Evolutionary conservation across 1,140 invertebrate genomes (phyloP), one percentile per base, ranked within the genome.

Genomic region (Orchesella cincta): DNA sequence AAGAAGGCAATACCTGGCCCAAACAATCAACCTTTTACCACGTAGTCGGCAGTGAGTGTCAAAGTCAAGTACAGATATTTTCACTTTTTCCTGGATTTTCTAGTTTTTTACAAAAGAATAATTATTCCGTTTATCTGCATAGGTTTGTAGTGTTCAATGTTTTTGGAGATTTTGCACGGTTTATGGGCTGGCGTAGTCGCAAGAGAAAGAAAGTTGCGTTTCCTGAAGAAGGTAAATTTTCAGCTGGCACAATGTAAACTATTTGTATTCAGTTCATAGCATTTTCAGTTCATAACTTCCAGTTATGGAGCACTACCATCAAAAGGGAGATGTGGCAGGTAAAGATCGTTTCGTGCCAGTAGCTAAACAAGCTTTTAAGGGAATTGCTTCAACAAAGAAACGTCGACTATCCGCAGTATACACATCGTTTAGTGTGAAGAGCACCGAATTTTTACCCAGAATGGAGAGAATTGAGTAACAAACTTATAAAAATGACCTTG

Each of bases 81-180:
- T n/a, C n/a, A n/a, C n/a, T n/a, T n/a, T n/a, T n/a, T n/a, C n/a
- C n/a, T n/a, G n/a, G n/a, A n/a, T n/a, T n/a, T n/a, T n/a, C n/a
- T n/a, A n/a, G n/a, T n/a, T n/a, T n/a, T n/a, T n/a, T n/a, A n/a
- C n/a, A n/a, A n/a, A n/a, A n/a, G n/a, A n/a, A n/a, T n/a, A n/a
- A n/a, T n/a, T n/a, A n/a, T n/a, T n/a, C 39, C 39, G 5, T 46
- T 12, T 57, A 57, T n/a, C 23, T 57, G 23, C 8, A n/a, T 57
- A 57, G 52, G 23, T 67, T 31, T 23, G 26, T 67, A 26, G 31
- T 67, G 23, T 67, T 67, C 62, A 67, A 67, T 29, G 23, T 67
- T 8, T 67, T 29, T 12, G 1, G 5, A 12, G 62, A 67, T n/a
- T 31, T 67, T 31, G 62, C 28, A 26, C 26, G 31, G n/a, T 14